Evolutionary conservation across 1,140 invertebrate genomes (phyloP).

Genomic region (Ptiloglossa arizonensis): DNA sequence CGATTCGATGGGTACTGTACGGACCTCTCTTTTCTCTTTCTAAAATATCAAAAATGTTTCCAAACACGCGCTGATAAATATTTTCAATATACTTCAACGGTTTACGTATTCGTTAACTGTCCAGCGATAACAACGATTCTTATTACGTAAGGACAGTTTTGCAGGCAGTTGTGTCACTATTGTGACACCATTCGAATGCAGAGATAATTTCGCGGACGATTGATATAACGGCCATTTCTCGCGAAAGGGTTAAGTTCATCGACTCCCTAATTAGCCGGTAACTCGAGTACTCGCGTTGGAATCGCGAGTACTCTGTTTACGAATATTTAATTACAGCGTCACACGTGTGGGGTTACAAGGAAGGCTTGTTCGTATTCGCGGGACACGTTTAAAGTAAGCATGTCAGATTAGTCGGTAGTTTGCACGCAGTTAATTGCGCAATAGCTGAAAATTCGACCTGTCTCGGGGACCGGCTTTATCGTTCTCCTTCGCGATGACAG

Average conservation of each 20-base stretch:
- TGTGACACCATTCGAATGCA: too few species aligned
- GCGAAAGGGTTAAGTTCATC: slow-evolving; percentile 74
- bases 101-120: too few species aligned
- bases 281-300: slow-evolving; percentile 53
- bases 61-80: too few species aligned
- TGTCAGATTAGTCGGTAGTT: slow-evolving; percentile 49
- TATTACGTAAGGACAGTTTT: too few species aligned
- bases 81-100: too few species aligned
- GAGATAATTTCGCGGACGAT: too few species aligned
- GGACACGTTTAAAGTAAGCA: slow-evolving; percentile 34
- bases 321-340: slow-evolving; percentile 75
- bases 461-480: neutral
- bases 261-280: slow-evolving; percentile 73
- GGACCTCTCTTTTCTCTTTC: too few species aligned
- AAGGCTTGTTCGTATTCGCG: slow-evolving; percentile 42
- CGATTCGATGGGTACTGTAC: too few species aligned
- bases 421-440: slow-evolving; percentile 23
- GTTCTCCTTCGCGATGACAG: neutral
- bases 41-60: too few species aligned
- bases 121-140: too few species aligned
- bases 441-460: neutral
- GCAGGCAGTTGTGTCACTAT: too few species aligned
- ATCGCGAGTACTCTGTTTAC: slow-evolving; percentile 54
- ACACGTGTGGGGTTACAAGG: slow-evolving; percentile 62
- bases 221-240: too few species aligned